phyloP scores from a whole-genome alignment of 30 jellyfish, hydroid and myxozoan species.

The Pseudorhiza aurosa region DNA sequence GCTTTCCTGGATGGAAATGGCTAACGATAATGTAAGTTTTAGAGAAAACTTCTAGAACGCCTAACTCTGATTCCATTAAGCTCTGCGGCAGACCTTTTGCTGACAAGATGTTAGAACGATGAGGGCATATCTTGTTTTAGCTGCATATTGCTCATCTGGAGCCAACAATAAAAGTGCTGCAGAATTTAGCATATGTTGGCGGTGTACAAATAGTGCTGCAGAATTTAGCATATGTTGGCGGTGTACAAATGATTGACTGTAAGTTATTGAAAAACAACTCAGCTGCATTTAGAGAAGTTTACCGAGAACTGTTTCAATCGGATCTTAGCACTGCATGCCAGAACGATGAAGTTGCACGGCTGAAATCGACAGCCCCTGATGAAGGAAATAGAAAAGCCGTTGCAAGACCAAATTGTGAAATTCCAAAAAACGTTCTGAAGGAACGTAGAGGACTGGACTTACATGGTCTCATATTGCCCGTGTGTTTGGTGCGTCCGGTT shows the following conservation, averaged over 20 bases:
- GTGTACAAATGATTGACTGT: constrained; percentile 15
- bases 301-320: constrained; percentile 43
- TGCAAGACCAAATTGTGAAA: constrained; percentile 62
- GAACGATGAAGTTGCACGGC: constrained; percentile 4
- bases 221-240: constrained; percentile 25
- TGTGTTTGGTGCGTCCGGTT: constrained; percentile 56
- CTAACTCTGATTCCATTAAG: constrained; percentile 22
- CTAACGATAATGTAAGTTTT: constrained; percentile 26
- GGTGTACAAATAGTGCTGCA: constrained; percentile 18
- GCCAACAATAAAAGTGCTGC: constrained; percentile 43
- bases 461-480: constrained; percentile 55
- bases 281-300: constrained; percentile 56
- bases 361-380: constrained; percentile 25
- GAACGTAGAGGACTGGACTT: constrained; percentile 67
- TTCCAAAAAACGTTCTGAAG: constrained; percentile 33
- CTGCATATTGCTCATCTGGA: constrained; percentile 43
- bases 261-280: constrained; percentile 29
- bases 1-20: constrained; percentile 12
- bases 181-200: constrained; percentile 27
- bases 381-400: constrained; percentile 44
- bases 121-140: constrained; percentile 25
- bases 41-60: constrained; percentile 54
- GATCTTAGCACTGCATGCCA: constrained; percentile 14
- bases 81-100: constrained; percentile 61
- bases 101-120: constrained; percentile 23